These are phyloP conservation scores for Pachydiplax longipennis DNA, from an alignment of 2,888 invertebrate species.

Conservation along the genomic window DNA sequence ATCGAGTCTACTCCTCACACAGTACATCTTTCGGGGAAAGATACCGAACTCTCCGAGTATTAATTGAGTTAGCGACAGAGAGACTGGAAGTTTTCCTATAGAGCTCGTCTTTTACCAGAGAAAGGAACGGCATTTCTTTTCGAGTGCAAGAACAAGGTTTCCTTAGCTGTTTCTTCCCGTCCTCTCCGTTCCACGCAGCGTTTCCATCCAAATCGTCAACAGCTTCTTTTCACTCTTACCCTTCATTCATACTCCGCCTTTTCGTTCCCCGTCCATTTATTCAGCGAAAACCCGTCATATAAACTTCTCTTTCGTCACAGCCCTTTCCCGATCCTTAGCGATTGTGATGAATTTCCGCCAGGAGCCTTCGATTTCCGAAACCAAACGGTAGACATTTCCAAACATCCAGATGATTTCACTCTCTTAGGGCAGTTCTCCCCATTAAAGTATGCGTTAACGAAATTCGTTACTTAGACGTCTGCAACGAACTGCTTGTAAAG, in stretches of 20 bases:
- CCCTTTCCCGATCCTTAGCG: too few relatives aligned
- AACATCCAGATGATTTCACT: too few relatives aligned
- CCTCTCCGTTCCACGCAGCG: neutral
- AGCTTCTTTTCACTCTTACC: neutral
- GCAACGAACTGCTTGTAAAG: too few relatives aligned
- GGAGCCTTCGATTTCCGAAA: too few relatives aligned
- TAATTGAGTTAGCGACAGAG: neutral
- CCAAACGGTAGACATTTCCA: too few relatives aligned
- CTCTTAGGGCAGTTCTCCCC: too few relatives aligned
- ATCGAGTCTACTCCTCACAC: neutral
- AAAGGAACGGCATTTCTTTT: neutral
- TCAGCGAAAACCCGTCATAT: neutral
- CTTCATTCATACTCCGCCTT: neutral
- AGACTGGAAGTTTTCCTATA: neutral
- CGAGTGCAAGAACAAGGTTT: neutral
- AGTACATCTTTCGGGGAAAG: neutral
- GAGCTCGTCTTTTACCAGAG: neutral
- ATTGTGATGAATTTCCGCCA: too few relatives aligned
- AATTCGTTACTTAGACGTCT: too few relatives aligned
- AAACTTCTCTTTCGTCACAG: neutral
- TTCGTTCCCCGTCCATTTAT: neutral
- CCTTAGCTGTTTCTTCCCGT: neutral
- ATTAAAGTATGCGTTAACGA: too few relatives aligned
- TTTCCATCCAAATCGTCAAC: neutral
- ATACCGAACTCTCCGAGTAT: neutral